A percentile compares a stretch with the other conserved stretches of the same genome.
Evolutionary conservation across 2,113 vertebrate genomes (phyloP).

Genomic region (Callionymus lyra): DNA sequence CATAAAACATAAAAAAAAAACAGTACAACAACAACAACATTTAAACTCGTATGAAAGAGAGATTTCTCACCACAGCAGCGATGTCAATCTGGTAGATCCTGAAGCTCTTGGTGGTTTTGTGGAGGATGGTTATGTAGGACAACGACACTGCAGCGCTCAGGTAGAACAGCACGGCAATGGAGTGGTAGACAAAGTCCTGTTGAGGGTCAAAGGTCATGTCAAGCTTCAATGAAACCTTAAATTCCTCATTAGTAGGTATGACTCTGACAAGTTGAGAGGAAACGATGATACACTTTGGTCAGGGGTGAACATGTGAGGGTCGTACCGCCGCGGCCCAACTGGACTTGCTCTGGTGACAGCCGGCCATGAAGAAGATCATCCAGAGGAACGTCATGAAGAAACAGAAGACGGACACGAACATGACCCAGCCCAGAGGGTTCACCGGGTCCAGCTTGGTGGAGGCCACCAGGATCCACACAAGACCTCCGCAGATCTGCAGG

Average conservation of each 20-base stretch:
- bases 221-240: too few relatives aligned
- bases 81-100: conserved; percentile 66
- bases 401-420: conserved; percentile 78
- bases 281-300: too few relatives aligned
- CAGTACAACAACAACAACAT: too few relatives aligned
- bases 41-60: too few relatives aligned
- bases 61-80: conserved; percentile 71
- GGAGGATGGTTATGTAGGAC: conserved; percentile 21
- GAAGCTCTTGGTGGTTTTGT: rapidly evolving
- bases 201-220: too few relatives aligned
- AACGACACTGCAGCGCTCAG: conserved; percentile 70
- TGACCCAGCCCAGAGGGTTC: conserved; percentile 72
- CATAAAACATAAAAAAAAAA: too few relatives aligned
- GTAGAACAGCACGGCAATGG: conserved; percentile 67
- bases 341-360: conserved; percentile 50
- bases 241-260: too few relatives aligned
- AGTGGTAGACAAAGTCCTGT: conserved; percentile 71
- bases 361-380: conserved; percentile 59
- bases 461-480: conserved; percentile 51
- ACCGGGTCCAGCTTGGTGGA: conserved; percentile 19
- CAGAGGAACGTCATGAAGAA: conserved; percentile 69
- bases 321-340: conserved; percentile 70
- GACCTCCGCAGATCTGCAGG: too few relatives aligned
- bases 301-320: background rate
- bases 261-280: conserved; percentile 5